Base-by-base conservation (phyloP, 2,888 invertebrate genomes). In the Allygus modestus region DNA sequence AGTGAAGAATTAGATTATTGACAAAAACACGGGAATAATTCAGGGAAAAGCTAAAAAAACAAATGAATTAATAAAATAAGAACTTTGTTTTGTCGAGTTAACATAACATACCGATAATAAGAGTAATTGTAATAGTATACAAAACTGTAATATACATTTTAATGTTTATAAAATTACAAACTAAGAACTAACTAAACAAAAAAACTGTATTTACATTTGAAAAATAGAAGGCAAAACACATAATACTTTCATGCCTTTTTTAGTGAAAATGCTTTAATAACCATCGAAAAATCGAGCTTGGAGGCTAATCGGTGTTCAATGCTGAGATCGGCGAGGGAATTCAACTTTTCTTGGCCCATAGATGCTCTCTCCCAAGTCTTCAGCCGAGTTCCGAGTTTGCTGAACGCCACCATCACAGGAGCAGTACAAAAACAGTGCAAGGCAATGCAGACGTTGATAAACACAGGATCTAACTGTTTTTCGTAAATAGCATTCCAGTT, bases 391-490 rank as follows among this genome's bases (percentile, higher is more conserved):
- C 61, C 61, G 61, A 61, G 61, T 28, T 61, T 23, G 61, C 61
- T 61, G 28, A 61, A 61, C 15, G 61, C 61, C 46, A 33, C 77
- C n/a, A 26, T 46, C 41, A 41, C 75, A 41, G 75, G 75, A 43
- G 43, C 43, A 15, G 75, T 75, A n/a, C 75, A 75, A 75, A 75
- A 43, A 0, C 20, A 15, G 17, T 15, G 37, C 41, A 46, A 46
- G 9, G 17, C 12, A 43, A 75, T 43, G 41, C 75, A 75, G 26
- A 75, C 75, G 41, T 75, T 75, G 37, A 43, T 41, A 43, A 75
- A 75, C 15, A 43, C 41, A 23, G 75, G 75, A 41, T 43, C 43
- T 41, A 75, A 23, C 41, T 75, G 75, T 75, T 31, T 75, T 37
- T n/a, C 75, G 26, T 75, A 41, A 26, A 75, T 20, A 26, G 41